Evolutionary conservation across 1,140 invertebrate genomes (phyloP).

Genomic region (Chelonus insularis): DNA sequence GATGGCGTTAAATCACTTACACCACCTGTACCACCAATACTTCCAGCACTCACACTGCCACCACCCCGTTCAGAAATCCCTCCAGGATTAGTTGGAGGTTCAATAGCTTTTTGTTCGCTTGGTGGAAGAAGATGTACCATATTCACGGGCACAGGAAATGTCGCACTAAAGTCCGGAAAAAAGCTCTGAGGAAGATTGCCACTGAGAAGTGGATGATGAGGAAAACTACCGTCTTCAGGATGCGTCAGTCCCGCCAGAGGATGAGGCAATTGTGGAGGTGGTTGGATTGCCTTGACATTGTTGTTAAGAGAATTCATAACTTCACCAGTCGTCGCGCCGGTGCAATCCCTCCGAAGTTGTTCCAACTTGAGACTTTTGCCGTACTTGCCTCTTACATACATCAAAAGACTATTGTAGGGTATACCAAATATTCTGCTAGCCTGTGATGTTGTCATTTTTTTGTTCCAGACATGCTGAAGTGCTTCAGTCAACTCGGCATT

Average conservation of each 20-base stretch:
- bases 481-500: slow-evolving; percentile 87
- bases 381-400: slow-evolving; percentile 92
- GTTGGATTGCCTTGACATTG: slow-evolving; percentile 68
- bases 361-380: slow-evolving; percentile 87
- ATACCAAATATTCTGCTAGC: slow-evolving; percentile 87
- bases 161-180: slow-evolving; percentile 77
- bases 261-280: slow-evolving; percentile 58
- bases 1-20: slow-evolving; percentile 20
- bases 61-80: slow-evolving; percentile 12
- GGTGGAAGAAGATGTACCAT: slow-evolving; percentile 81
- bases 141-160: slow-evolving; percentile 79
- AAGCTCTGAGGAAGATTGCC: slow-evolving; percentile 64
- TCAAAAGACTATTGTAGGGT: slow-evolving; percentile 86
- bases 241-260: slow-evolving; percentile 39
- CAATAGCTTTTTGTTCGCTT: slow-evolving; percentile 66
- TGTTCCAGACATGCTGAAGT: slow-evolving; percentile 88
- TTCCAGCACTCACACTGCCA: slow-evolving; percentile 18
- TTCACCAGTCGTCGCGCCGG: slow-evolving; percentile 68
- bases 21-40: slow-evolving; percentile 19
- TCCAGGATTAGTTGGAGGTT: slow-evolving; percentile 36
- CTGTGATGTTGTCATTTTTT: slow-evolving; percentile 92
- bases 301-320: slow-evolving; percentile 71
- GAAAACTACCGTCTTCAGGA: slow-evolving; percentile 42
- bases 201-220: slow-evolving; percentile 70
- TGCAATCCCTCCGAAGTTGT: slow-evolving; percentile 83